These are phyloP conservation scores for Eretmochelys imbricata DNA, from an alignment of 2,113 vertebrate species.

Conservation along the genomic window DNA sequence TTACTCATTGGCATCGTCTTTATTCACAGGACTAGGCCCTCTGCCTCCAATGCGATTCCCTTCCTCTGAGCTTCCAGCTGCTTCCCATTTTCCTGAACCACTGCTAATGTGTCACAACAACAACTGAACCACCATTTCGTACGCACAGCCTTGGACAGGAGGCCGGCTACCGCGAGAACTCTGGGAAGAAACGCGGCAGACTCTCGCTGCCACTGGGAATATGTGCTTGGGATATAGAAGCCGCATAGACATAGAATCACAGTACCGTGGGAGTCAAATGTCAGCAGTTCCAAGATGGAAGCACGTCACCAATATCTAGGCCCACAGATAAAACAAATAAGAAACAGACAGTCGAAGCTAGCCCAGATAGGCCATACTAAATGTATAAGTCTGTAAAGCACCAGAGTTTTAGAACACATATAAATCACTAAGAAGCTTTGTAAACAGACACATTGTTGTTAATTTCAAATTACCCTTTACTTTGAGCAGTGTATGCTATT, in stretches of 20 bases:
- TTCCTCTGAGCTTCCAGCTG: not conserved
- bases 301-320: not conserved
- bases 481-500: constrained; percentile 26
- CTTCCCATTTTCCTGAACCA: not conserved
- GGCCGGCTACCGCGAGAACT: no score
- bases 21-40: not conserved
- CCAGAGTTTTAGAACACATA: not conserved
- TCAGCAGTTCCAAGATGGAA: not conserved
- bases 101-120: not conserved
- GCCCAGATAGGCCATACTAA: constrained; percentile 15
- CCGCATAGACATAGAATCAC: not conserved
- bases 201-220: not conserved
- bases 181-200: not conserved
- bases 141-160: not conserved
- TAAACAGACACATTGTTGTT: constrained; percentile 12
- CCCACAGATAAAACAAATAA: not conserved
- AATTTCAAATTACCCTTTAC: constrained; percentile 50
- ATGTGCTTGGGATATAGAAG: not conserved
- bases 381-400: constrained; percentile 32
- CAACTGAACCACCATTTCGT: not conserved
- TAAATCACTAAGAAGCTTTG: not conserved
- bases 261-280: not conserved
- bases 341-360: constrained; percentile 19
- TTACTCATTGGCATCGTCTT: not conserved
- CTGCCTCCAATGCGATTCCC: not conserved